phyloP scores from a whole-genome alignment of 2,797 vertebrate genomes.

The Onychomys torridus region DNA sequence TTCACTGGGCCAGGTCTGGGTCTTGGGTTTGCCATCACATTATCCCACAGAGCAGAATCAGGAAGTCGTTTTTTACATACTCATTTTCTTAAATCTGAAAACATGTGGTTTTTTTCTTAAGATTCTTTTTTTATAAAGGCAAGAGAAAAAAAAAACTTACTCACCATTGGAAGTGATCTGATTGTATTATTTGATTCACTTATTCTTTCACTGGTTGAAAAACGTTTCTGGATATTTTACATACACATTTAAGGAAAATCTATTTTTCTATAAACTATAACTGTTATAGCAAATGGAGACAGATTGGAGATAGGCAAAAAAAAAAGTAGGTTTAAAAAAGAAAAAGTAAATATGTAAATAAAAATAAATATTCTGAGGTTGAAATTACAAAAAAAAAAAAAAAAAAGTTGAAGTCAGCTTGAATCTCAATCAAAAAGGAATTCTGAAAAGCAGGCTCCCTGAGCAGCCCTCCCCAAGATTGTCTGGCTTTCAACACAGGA shows the following conservation, averaged over 20 bases:
- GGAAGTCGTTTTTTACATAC: not conserved
- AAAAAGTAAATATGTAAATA: not conserved
- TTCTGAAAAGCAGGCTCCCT: not conserved
- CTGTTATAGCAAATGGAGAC: not conserved
- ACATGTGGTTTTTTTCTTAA: not conserved
- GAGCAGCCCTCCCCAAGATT: slow-evolving; percentile 19
- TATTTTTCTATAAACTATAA: not conserved
- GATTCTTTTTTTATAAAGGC: not conserved
- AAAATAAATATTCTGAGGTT: slow-evolving; percentile 38
- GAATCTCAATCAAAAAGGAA: slow-evolving; percentile 11
- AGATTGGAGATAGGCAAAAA: not conserved
- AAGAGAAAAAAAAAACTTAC: slow-evolving; percentile 28
- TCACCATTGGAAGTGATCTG: not conserved
- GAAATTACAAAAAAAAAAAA: not conserved
- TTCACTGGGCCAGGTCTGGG: not conserved
- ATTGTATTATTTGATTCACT: not conserved
- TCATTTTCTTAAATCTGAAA: not conserved
- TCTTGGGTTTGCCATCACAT: not conserved
- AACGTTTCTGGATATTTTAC: not conserved
- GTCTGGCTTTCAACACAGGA: not conserved
- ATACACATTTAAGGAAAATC: slow-evolving; percentile 18
- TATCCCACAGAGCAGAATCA: not conserved
- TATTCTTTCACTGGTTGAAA: not conserved
- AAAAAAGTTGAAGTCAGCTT: not conserved
- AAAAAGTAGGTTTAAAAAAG: slow-evolving; percentile 12